These are phyloP conservation scores for Morpho deidamia DNA, from an alignment of 2,888 invertebrate genomes.

Conservation along the genomic window DNA sequence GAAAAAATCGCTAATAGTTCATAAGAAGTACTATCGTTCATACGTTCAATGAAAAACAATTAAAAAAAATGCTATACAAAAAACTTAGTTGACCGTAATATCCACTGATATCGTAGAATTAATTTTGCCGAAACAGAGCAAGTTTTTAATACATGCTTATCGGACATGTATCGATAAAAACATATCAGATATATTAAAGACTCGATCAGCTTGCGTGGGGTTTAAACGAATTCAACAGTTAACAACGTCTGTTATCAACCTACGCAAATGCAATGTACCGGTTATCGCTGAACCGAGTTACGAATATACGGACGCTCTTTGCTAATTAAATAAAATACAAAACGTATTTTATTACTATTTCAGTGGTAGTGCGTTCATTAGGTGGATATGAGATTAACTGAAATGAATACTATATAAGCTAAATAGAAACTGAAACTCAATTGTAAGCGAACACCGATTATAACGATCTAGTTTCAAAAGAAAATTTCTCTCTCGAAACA, in stretches of 20 bases:
- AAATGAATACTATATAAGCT: constrained; percentile 47
- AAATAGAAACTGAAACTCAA: constrained; percentile 49
- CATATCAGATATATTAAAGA: constrained; percentile 14
- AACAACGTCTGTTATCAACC: constrained; percentile 20
- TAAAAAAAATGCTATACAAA: too few species aligned
- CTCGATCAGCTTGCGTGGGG: constrained; percentile 16
- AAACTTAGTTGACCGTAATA: too few species aligned
- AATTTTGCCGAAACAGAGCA: not conserved
- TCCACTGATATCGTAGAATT: not conserved
- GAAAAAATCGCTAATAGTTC: too few species aligned
- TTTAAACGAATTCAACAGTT: constrained; percentile 12
- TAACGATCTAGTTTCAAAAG: constrained; percentile 61
- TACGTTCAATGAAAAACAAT: too few species aligned
- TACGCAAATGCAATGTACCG: constrained; percentile 16
- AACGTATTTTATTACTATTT: not conserved
- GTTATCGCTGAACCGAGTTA: constrained; percentile 9
- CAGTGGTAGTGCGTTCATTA: not conserved
- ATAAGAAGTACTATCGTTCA: too few species aligned
- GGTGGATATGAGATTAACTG: constrained; percentile 11
- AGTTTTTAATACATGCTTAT: constrained; percentile 8
- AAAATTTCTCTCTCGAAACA: constrained; percentile 49
- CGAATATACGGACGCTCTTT: constrained; percentile 1
- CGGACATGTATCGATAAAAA: constrained; percentile 6
- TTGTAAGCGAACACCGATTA: constrained; percentile 49
- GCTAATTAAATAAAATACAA: not conserved